Evolutionary conservation across 1,140 invertebrate species (phyloP).

Genomic region (Cotesia chilonis): DNA sequence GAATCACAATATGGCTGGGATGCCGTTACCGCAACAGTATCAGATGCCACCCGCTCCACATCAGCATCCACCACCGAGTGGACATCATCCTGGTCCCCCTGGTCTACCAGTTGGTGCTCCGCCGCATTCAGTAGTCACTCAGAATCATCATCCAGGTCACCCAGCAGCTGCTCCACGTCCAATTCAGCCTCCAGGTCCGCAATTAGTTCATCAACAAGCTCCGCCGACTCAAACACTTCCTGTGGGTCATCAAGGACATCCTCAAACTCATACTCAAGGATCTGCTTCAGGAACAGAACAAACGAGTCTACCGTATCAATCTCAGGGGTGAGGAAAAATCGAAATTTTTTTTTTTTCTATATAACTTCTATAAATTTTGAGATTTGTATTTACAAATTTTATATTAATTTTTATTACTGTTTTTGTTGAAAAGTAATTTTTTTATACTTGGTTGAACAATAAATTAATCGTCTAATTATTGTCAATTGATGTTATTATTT

Average conservation of each 20-base stretch:
- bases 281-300: slow-evolving; percentile 45
- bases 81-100: slow-evolving; percentile 43
- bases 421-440: too few species aligned
- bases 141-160: slow-evolving; percentile 11
- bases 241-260: neutral
- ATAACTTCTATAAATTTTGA: neutral
- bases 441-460: too few species aligned
- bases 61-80: slow-evolving; percentile 45
- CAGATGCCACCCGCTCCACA: slow-evolving; percentile 52
- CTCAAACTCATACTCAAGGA: slow-evolving; percentile 13
- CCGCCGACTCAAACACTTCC: neutral
- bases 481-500: too few species aligned
- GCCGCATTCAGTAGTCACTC: neutral
- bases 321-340: slow-evolving; percentile 52
- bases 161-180: neutral
- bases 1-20: slow-evolving; percentile 47
- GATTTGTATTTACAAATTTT: neutral
- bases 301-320: slow-evolving; percentile 55
- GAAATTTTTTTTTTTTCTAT: slow-evolving; percentile 10
- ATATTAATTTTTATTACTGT: neutral
- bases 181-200: neutral
- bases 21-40: slow-evolving; percentile 57
- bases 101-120: slow-evolving; percentile 40
- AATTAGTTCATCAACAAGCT: neutral
- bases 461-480: too few species aligned